These are phyloP conservation scores for Platichthys flesus DNA, from an alignment of 2,113 vertebrate species.

Conservation along the genomic window DNA sequence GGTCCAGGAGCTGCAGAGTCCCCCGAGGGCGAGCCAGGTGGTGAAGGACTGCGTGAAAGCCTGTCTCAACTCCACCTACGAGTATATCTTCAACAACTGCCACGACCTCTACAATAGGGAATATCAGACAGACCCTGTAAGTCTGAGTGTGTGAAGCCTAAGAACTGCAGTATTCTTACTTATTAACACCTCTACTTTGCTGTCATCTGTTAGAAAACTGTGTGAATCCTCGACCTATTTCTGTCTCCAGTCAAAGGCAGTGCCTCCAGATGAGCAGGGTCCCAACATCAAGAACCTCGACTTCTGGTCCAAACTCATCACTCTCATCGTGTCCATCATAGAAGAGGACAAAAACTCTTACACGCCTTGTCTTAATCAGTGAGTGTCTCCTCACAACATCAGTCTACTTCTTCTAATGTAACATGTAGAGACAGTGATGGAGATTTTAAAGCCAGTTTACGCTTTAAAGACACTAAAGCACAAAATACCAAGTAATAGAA, in stretches of 20 bases:
- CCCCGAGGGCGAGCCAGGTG: conserved; percentile 94
- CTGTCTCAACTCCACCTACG: conserved; percentile 96
- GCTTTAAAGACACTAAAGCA: not conserved
- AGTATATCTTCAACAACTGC: conserved; percentile 99
- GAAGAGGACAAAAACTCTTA: conserved; percentile 99
- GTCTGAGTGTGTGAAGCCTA: conserved; percentile 44
- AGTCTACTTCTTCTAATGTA: not conserved
- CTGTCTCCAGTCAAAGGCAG: conserved; percentile 88
- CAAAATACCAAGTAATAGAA: not conserved
- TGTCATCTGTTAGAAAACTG: not conserved
- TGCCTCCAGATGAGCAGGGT: conserved; percentile 94
- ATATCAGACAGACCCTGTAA: conserved; percentile 94
- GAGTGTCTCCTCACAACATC: conserved; percentile 69
- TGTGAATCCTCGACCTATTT: not conserved
- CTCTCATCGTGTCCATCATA: conserved; percentile 97
- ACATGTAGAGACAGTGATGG: not conserved
- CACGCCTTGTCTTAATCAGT: conserved; percentile 98
- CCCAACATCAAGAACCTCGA: conserved; percentile 97
- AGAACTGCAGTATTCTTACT: not conserved
- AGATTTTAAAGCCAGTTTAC: not conserved
- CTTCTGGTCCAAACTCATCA: conserved; percentile 99
- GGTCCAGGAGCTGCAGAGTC: conserved; percentile 98
- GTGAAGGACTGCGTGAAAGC: conserved; percentile 98
- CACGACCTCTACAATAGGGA: conserved; percentile 95
- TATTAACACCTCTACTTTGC: not conserved